Evolutionary conservation across 2,888 invertebrate genomes (phyloP).

Genomic region (Eristalinus sepulchralis): DNA sequence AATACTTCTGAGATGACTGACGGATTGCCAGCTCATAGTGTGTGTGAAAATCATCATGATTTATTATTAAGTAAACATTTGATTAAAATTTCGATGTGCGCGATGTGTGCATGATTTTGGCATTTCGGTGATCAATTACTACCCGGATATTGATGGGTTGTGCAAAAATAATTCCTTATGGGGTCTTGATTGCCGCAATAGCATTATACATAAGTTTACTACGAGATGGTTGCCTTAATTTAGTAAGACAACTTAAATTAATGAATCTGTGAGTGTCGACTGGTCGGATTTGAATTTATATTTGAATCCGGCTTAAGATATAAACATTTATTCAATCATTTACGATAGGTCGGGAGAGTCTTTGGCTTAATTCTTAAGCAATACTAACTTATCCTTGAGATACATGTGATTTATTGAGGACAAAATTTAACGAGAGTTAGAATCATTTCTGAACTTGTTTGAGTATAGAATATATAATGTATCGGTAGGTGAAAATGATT

Average conservation of each 20-base stretch:
- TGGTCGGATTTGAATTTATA: background rate
- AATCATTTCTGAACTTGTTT: background rate
- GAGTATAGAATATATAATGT: too few species aligned
- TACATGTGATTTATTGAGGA: background rate
- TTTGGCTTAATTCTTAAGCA: background rate
- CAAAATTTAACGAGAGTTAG: background rate
- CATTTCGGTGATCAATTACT: constrained; percentile 4
- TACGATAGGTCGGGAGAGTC: background rate
- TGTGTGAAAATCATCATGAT: background rate
- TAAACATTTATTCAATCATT: background rate
- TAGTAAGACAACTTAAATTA: background rate
- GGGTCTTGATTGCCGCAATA: background rate
- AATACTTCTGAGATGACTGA: background rate
- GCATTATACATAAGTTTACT: background rate
- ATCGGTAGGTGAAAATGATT: too few species aligned
- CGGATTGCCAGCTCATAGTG: background rate
- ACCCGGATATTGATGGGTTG: constrained; percentile 29
- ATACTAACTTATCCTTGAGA: background rate
- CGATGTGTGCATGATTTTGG: background rate
- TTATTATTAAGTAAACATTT: constrained; percentile 21
- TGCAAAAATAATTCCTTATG: constrained; percentile 11
- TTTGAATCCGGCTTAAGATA: background rate
- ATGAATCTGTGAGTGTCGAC: background rate
- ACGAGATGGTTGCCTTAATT: constrained; percentile 26
- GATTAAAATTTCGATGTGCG: background rate